Percentiles rank a stretch among this genome's conserved stretches.
These are phyloP conservation scores for Phyllotis vaccarum DNA, from an alignment of 2,797 vertebrate genomes.

Conservation along the genomic window DNA sequence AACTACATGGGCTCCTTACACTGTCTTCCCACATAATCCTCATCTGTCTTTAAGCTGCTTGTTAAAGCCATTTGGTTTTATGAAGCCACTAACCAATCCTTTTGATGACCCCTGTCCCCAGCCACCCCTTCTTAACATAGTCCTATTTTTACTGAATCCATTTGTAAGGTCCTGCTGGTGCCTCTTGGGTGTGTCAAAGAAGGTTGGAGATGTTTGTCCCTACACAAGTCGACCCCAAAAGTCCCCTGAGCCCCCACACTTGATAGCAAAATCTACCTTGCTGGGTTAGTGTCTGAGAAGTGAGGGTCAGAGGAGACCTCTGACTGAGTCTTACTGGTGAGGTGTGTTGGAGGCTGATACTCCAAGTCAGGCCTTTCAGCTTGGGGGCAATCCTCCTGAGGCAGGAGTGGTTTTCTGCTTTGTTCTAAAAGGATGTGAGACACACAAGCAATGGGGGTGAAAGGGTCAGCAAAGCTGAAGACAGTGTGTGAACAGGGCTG, in stretches of 20 bases:
- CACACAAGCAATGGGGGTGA: not conserved
- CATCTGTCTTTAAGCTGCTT: not conserved
- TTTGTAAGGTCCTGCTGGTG: too few relatives aligned
- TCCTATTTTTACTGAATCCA: too few relatives aligned
- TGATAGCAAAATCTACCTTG: not conserved
- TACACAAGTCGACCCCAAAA: not conserved
- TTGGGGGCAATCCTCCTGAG: not conserved
- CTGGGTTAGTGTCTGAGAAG: not conserved
- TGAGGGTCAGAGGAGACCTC: not conserved
- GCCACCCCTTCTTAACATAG: too few relatives aligned
- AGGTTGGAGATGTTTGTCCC: not conserved
- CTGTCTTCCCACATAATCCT: not conserved
- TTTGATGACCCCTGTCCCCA: too few relatives aligned
- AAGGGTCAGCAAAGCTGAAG: not conserved
- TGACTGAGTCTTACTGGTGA: accelerated
- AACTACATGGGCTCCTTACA: accelerated
- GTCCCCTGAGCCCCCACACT: not conserved
- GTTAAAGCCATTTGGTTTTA: not conserved
- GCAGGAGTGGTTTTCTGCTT: too few relatives aligned
- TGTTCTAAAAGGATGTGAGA: not conserved
- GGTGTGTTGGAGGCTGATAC: not conserved
- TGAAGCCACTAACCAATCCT: not conserved
- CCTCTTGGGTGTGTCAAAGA: too few relatives aligned
- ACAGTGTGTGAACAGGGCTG: accelerated
- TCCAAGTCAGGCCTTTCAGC: accelerated